Conservation (phyloP, 2,888 invertebrate species). For the Maniola hyperantus region DNA sequence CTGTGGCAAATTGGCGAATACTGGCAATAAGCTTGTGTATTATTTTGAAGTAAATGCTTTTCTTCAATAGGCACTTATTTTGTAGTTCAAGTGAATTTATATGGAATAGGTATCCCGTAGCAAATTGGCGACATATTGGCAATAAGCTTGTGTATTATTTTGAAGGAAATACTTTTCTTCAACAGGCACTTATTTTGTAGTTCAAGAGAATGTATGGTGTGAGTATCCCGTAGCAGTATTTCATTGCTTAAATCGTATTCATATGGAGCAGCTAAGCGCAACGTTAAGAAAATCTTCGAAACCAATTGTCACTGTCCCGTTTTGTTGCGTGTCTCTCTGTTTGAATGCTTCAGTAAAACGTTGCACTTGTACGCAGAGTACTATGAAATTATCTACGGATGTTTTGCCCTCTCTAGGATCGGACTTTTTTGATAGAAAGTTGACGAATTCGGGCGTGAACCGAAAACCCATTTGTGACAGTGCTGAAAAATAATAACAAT, state of each 20-base stretch:
- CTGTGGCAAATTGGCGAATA: too few species aligned
- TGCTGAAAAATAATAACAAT: slow-evolving; percentile 77
- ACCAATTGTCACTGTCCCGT: slow-evolving; percentile 91
- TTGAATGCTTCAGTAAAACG: slow-evolving; percentile 94
- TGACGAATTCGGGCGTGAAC: slow-evolving; percentile 90
- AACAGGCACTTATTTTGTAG: not conserved
- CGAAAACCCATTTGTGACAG: slow-evolving; percentile 94
- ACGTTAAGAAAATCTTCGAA: slow-evolving; percentile 96
- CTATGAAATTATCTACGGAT: slow-evolving; percentile 94
- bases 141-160: not conserved
- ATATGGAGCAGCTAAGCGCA: slow-evolving; percentile 88
- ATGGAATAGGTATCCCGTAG: too few species aligned
- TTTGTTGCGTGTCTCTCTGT: slow-evolving; percentile 89
- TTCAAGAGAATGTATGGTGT: not conserved
- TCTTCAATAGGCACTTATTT: too few species aligned
- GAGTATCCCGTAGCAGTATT: not conserved
- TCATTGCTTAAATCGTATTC: slow-evolving; percentile 32
- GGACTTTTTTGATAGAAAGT: slow-evolving; percentile 86
- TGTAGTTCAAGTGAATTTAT: too few species aligned
- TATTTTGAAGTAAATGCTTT: too few species aligned
- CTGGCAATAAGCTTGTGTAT: too few species aligned
- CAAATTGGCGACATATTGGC: too few species aligned
- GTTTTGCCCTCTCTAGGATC: slow-evolving; percentile 78
- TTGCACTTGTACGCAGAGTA: slow-evolving; percentile 93
- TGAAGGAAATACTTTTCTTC: not conserved